These are phyloP conservation scores for Encarsia formosa DNA, from an alignment of 2,888 invertebrate species.

Conservation along the genomic window DNA sequence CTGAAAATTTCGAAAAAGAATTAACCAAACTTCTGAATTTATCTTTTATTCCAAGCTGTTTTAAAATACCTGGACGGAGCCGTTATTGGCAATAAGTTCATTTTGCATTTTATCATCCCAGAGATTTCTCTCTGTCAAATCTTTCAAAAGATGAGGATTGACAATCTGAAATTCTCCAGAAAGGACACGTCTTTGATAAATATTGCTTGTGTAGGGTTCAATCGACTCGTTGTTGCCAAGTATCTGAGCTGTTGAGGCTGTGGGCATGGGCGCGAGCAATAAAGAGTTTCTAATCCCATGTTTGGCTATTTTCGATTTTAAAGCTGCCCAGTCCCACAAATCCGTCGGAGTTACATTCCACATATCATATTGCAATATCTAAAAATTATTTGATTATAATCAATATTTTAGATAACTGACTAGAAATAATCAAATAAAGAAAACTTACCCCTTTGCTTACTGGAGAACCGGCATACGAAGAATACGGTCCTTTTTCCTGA, in stretches of 20 bases:
- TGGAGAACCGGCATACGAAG: constrained; percentile 87
- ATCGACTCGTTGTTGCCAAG: constrained; percentile 98
- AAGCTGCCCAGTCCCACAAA: constrained; percentile 81
- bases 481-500: constrained; percentile 77
- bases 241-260: constrained; percentile 98
- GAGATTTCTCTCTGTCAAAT: constrained; percentile 83
- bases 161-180: constrained; percentile 96
- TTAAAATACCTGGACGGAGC: constrained; percentile 1
- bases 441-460: constrained; percentile 80
- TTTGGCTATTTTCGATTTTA: constrained; percentile 81
- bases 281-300: constrained; percentile 92
- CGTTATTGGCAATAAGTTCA: constrained; percentile 82
- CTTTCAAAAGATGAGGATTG: constrained; percentile 91
- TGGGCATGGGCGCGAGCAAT: constrained; percentile 96
- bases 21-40: neutral
- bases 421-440: neutral
- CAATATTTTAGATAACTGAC: neutral
- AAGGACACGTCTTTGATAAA: constrained; percentile 88
- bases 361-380: constrained; percentile 95
- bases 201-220: constrained; percentile 97
- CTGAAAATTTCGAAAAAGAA: constrained; percentile 45
- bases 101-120: constrained; percentile 98
- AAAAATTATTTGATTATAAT: constrained; percentile 7
- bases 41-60: no score
- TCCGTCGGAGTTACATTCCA: constrained; percentile 86